phyloP scores from a whole-genome alignment of 2,113 vertebrate species.

The Callorhinus ursinus region DNA sequence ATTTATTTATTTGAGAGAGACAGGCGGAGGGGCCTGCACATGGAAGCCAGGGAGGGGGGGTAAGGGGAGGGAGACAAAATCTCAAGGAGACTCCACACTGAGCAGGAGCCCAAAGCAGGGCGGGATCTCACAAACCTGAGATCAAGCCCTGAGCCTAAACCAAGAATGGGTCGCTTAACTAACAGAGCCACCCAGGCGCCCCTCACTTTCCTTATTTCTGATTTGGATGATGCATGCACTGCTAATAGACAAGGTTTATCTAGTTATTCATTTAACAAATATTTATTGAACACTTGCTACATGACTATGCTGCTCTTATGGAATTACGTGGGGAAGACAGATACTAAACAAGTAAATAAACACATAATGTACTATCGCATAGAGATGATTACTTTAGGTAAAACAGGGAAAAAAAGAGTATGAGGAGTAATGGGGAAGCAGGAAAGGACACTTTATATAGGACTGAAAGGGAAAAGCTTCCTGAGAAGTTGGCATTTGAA shows the following conservation, averaged over 20 bases:
- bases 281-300: not conserved
- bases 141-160: not conserved
- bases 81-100: not conserved
- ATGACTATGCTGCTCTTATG: not conserved
- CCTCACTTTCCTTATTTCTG: not conserved
- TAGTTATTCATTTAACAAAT: not conserved
- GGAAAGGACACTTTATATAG: fast-evolving
- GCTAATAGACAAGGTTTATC: not conserved
- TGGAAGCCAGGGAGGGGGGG: not conserved
- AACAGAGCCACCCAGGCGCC: not conserved
- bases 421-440: not conserved
- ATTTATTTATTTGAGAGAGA: not conserved
- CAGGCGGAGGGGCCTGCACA: not conserved
- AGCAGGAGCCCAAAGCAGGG: not conserved
- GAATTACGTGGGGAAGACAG: not conserved
- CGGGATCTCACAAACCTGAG: not conserved
- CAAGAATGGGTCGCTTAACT: not conserved
- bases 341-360: not conserved
- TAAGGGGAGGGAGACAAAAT: not conserved
- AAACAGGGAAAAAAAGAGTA: not conserved
- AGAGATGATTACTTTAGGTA: not conserved
- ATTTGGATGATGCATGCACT: not conserved
- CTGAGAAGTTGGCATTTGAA: not conserved
- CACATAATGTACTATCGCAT: not conserved
- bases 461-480: not conserved